Evolutionary conservation across 2,888 invertebrate species (phyloP).

Genomic region (Helobdella robusta): DNA sequence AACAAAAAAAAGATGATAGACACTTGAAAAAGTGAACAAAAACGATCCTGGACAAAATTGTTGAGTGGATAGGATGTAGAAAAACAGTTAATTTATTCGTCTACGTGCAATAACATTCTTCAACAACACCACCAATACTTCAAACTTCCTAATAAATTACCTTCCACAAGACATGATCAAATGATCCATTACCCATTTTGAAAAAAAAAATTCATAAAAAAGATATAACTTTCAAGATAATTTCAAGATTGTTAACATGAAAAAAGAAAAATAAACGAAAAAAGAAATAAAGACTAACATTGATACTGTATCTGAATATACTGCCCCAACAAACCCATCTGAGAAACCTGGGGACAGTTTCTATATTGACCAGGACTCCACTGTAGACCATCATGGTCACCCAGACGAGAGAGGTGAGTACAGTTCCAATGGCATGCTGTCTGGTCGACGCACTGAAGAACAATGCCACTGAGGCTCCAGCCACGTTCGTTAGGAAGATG

Average conservation of each 20-base stretch:
- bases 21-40: no score
- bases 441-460: constrained; percentile 31
- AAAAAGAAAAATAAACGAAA: neutral
- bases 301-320: constrained; percentile 45
- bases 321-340: constrained; percentile 46
- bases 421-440: constrained; percentile 35
- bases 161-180: no score
- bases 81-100: no score
- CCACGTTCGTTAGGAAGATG: constrained; percentile 42
- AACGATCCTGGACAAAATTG: no score
- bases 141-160: no score
- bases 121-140: no score
- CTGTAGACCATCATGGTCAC: constrained; percentile 45
- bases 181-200: no score
- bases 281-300: constrained; percentile 37
- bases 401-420: constrained; percentile 37
- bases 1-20: no score
- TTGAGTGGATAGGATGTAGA: no score
- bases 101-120: no score
- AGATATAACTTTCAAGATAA: no score
- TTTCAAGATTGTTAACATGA: neutral
- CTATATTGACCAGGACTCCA: constrained; percentile 46
- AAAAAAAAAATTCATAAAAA: no score
- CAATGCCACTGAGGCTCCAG: constrained; percentile 41
- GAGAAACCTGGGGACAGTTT: constrained; percentile 42